Evolutionary conservation across 2,797 vertebrate genomes (phyloP).

Genomic region (Hafferia zeledoni): DNA sequence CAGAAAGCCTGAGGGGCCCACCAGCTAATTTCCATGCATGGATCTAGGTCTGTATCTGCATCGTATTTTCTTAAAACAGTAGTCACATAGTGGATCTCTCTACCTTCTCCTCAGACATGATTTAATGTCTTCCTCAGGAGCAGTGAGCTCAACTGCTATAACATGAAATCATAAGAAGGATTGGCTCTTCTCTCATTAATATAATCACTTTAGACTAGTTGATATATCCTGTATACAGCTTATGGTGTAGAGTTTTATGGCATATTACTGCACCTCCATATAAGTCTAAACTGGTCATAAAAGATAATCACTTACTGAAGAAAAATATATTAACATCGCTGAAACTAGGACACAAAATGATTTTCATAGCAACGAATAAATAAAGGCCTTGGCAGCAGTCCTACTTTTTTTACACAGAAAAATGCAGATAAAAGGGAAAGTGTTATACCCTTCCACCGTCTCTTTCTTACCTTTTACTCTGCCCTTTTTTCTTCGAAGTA

Average conservation of each 20-base stretch:
- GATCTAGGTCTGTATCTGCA: constrained; percentile 43
- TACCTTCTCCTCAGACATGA: constrained; percentile 52
- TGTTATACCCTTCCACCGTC: background rate
- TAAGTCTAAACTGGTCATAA: constrained; percentile 59
- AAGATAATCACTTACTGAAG: constrained; percentile 38
- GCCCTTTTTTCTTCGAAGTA: background rate
- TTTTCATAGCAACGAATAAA: constrained; percentile 57
- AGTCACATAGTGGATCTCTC: background rate
- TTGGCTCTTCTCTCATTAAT: constrained; percentile 51
- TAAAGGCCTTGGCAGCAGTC: constrained; percentile 14
- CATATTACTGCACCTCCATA: constrained; percentile 23
- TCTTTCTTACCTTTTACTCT: background rate
- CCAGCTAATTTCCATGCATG: constrained; percentile 57
- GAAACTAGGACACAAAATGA: constrained; percentile 27
- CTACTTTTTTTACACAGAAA: constrained; percentile 7
- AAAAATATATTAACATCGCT: background rate
- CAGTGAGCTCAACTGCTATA: constrained; percentile 46
- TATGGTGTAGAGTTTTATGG: constrained; percentile 39
- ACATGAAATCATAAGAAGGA: constrained; percentile 20
- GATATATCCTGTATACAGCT: constrained; percentile 45
- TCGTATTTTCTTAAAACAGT: constrained; percentile 65
- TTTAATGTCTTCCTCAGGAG: constrained; percentile 54
- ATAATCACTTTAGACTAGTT: constrained; percentile 64
- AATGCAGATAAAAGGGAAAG: constrained; percentile 24
- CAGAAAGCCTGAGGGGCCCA: constrained; percentile 50